Evolutionary conservation across 2,888 invertebrate genomes (phyloP).

Genomic region (Plusia festucae): DNA sequence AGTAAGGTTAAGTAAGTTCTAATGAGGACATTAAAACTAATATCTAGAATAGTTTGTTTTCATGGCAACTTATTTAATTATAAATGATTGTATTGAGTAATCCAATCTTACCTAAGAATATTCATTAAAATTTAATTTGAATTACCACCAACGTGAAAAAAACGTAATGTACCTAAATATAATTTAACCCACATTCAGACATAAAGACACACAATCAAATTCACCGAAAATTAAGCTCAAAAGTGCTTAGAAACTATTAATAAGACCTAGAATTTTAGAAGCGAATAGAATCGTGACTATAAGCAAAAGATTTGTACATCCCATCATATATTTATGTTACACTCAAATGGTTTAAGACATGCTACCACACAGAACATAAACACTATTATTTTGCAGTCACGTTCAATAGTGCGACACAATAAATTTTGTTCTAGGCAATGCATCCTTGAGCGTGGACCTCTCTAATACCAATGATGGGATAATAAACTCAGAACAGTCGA

Average conservation of each 20-base stretch:
- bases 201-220: background rate
- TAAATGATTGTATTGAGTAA: too few species aligned
- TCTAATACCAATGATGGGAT: constrained; percentile 70
- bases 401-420: constrained; percentile 55
- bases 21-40: background rate
- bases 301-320: constrained; percentile 1
- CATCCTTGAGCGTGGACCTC: constrained; percentile 67
- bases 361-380: constrained; percentile 29
- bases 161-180: background rate
- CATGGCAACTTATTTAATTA: too few species aligned
- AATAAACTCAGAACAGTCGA: constrained; percentile 55
- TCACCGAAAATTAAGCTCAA: background rate
- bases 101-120: background rate
- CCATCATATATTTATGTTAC: constrained; percentile 8
- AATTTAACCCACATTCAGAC: background rate
- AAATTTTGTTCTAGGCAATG: constrained; percentile 40
- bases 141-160: too few species aligned
- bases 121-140: background rate
- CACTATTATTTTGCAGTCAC: constrained; percentile 57
- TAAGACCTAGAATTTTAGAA: background rate
- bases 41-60: too few species aligned
- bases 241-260: background rate
- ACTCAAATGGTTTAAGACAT: constrained; percentile 32
- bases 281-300: background rate
- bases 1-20: background rate